Base-by-base conservation (phyloP, 2,888 invertebrate genomes). In the Limenitis camilla region DNA sequence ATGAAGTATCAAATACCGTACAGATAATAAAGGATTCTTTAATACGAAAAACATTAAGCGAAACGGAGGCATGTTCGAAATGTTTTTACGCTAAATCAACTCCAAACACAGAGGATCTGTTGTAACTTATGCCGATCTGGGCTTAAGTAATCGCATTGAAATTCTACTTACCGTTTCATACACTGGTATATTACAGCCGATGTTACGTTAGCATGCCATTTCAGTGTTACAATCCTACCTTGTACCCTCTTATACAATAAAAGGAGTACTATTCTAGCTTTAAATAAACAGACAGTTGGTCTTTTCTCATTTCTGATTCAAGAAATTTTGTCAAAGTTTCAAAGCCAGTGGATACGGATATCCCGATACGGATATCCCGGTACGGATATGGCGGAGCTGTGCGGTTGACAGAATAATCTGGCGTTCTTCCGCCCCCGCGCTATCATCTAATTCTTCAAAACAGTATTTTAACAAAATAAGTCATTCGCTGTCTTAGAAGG, bases 51-150 rank as follows among this genome's bases (percentile, higher is more conserved):
- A 76, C 70, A 75, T 73, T 78, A 72, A 66, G 71, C 67, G 75
- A 78, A 72, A 70, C 69, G 64, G 67, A 71, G 73, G 68, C 71
- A 70, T 67, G 74, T 73, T 76, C 67, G 62, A 71, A 78, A 77
- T 77, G 79, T 78, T 77, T 81, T 82, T 71, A 82, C 77, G 84
- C 76, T 84, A 84, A 85, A 86, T 86, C 74, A 69, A 75, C 63
- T 64, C 68, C 72, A 78, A 78, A 85, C 83, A 82, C 77, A 71
- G 68, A 64, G 62, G 66, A 63, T 69, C 69, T 81, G 79, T 70
- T 83, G 83, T 79, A 78, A 81, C 66, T 58, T 66, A 81, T 71
- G 78, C 81, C 72, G 68, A 64, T 62, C 68, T 62, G 61, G 66
- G 65, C 66, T 74, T 74, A 67, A 76, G 76, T 71, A 69, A 72